phyloP scores from a whole-genome alignment of 1,140 invertebrate genomes.

The Popillia japonica region DNA sequence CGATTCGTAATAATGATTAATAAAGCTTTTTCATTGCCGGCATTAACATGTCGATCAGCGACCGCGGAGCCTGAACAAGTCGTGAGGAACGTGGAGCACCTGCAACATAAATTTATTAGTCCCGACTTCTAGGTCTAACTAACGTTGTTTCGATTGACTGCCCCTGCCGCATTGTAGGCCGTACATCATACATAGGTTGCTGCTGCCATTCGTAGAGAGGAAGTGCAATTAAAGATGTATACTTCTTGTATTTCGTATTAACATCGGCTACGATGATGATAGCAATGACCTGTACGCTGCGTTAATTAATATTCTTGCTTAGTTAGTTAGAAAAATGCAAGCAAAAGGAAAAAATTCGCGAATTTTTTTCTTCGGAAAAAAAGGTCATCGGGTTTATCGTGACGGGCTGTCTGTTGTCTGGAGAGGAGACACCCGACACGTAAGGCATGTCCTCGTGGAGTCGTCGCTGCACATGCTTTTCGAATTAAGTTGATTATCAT shows the following conservation, averaged over 20 bases:
- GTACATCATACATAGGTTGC: background rate
- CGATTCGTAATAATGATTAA: background rate
- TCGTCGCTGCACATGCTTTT: background rate
- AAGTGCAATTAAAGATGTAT: background rate
- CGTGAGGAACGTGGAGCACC: background rate
- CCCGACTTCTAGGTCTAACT: slow-evolving; percentile 2
- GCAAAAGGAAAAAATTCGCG: background rate
- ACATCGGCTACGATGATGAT: background rate
- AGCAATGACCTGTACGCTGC: background rate
- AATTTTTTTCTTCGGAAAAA: background rate
- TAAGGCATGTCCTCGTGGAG: background rate
- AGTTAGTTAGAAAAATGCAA: background rate
- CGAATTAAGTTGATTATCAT: background rate
- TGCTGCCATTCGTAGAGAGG: background rate
- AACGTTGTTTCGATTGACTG: slow-evolving; percentile 10
- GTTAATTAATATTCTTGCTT: background rate
- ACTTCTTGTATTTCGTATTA: background rate
- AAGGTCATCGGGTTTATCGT: background rate
- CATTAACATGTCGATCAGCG: slow-evolving; percentile 13
- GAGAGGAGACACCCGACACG: background rate
- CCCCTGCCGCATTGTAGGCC: background rate
- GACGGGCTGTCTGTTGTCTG: background rate
- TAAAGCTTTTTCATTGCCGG: slow-evolving; percentile 2
- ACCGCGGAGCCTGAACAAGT: background rate
- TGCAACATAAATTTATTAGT: background rate